Conservation (phyloP, 2,888 invertebrate species). For the Siphlonurus alternatus region DNA sequence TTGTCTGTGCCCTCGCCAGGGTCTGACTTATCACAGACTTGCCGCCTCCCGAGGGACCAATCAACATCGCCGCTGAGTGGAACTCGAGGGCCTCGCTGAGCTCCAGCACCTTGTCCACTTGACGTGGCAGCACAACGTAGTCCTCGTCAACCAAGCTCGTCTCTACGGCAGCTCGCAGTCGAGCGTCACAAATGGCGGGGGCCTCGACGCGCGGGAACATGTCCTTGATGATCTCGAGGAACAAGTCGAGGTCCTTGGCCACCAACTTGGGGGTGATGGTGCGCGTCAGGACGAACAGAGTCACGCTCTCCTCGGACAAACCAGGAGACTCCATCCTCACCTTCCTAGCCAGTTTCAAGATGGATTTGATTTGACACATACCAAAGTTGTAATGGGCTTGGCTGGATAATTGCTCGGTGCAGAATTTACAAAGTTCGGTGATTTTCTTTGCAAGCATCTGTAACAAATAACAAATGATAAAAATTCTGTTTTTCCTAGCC, state of each 20-base stretch:
- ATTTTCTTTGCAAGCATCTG: conserved; percentile 77
- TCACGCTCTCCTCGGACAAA: conserved; percentile 65
- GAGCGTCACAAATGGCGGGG: conserved; percentile 71
- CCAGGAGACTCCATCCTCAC: conserved; percentile 62
- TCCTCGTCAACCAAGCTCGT: conserved; percentile 44
- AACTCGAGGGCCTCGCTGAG: conserved; percentile 92
- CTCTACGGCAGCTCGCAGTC: conserved; percentile 66
- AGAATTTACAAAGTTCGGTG: conserved; percentile 77
- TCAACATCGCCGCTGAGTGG: conserved; percentile 78
- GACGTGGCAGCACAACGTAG: conserved; percentile 49
- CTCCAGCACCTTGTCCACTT: conserved; percentile 78
- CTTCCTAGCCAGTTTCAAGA: conserved; percentile 80
- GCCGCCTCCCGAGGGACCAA: conserved; percentile 86
- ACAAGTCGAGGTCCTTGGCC: conserved; percentile 78
- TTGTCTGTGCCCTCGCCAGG: conserved; percentile 58
- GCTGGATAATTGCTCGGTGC: conserved; percentile 75
- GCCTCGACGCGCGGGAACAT: conserved; percentile 83
- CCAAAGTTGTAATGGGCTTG: conserved; percentile 93
- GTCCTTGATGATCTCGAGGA: conserved; percentile 73
- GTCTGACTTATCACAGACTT: conserved; percentile 72
- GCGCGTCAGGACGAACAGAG: conserved; percentile 34
- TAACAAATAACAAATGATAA: conserved; percentile 6
- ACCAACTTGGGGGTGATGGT: conserved; percentile 91
- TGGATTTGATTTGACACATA: conserved; percentile 75
- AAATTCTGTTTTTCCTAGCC: background rate